A percentile compares a stretch with the other conserved stretches of the same genome.
phyloP scores from a whole-genome alignment of 2,888 invertebrate genomes.

The Thera britannica region DNA sequence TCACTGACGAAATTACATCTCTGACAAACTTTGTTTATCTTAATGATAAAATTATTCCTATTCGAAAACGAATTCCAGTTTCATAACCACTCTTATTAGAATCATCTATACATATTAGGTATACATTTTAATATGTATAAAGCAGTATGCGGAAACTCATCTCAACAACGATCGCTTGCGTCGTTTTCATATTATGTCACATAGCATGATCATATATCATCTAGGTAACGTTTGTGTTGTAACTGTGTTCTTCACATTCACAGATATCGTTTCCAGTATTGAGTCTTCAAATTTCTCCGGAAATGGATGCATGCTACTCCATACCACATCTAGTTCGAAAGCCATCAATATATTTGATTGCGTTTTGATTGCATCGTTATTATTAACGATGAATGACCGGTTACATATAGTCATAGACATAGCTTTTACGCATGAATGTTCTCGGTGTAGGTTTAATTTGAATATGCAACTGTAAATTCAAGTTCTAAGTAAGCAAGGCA shows the following conservation, averaged over 20 bases:
- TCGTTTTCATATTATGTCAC: slow-evolving; percentile 51
- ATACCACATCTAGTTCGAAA: slow-evolving; percentile 20
- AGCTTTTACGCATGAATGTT: background rate
- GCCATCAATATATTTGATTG: slow-evolving; percentile 5
- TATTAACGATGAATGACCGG: background rate
- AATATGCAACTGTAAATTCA: slow-evolving; percentile 14
- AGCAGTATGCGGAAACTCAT: background rate
- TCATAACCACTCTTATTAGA: background rate
- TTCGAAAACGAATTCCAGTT: background rate
- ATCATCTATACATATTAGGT: background rate
- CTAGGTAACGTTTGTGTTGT: slow-evolving; percentile 42
- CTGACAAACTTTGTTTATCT: background rate
- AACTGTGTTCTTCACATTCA: slow-evolving; percentile 49
- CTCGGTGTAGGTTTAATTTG: slow-evolving; percentile 7
- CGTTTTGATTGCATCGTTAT: slow-evolving; percentile 9
- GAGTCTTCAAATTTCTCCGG: slow-evolving; percentile 19
- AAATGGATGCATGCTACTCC: slow-evolving; percentile 17
- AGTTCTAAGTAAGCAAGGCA: slow-evolving; percentile 2
- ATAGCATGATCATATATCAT: slow-evolving; percentile 46
- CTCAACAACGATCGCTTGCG: slow-evolving; percentile 17
- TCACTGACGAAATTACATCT: too few relatives aligned
- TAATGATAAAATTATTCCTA: background rate
- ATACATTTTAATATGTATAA: background rate
- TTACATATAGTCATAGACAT: background rate
- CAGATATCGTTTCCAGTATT: slow-evolving; percentile 33